Evolutionary conservation across 2,888 invertebrate genomes (phyloP).

Genomic region (Silvanus unidentatus): DNA sequence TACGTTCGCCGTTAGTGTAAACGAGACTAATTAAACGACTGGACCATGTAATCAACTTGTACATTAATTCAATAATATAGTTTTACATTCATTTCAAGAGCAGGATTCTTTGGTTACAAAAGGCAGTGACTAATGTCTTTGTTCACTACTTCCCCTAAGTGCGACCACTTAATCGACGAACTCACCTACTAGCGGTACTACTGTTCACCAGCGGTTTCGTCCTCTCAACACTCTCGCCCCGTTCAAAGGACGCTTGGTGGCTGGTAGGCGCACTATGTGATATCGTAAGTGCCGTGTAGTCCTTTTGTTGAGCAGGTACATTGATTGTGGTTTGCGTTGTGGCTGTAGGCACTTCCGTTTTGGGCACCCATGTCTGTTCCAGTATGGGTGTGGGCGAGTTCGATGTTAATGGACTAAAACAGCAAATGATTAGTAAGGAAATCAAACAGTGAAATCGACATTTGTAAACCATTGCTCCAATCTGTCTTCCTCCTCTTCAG

Average conservation of each 20-base stretch:
- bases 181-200: slow-evolving; percentile 29
- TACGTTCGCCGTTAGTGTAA: too few species aligned
- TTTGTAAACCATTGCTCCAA: slow-evolving; percentile 47
- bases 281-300: slow-evolving; percentile 43
- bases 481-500: slow-evolving; percentile 55
- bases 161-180: too few species aligned
- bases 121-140: too few species aligned
- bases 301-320: slow-evolving; percentile 29
- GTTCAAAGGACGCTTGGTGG: slow-evolving; percentile 45
- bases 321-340: slow-evolving; percentile 30
- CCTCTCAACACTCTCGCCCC: slow-evolving; percentile 44
- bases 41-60: too few species aligned
- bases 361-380: slow-evolving; percentile 47
- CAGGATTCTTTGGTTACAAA: too few species aligned
- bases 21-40: too few species aligned
- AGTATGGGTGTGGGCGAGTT: slow-evolving; percentile 50
- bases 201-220: slow-evolving; percentile 24
- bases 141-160: too few species aligned
- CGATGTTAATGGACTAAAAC: slow-evolving; percentile 50
- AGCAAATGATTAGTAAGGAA: slow-evolving; percentile 2
- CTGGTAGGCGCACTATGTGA: slow-evolving; percentile 45
- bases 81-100: too few species aligned
- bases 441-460: too few species aligned
- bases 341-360: slow-evolving; percentile 34
- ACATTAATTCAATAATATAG: too few species aligned